Base-by-base conservation (phyloP, 1,140 invertebrate genomes). In the Pantala flavescens region DNA sequence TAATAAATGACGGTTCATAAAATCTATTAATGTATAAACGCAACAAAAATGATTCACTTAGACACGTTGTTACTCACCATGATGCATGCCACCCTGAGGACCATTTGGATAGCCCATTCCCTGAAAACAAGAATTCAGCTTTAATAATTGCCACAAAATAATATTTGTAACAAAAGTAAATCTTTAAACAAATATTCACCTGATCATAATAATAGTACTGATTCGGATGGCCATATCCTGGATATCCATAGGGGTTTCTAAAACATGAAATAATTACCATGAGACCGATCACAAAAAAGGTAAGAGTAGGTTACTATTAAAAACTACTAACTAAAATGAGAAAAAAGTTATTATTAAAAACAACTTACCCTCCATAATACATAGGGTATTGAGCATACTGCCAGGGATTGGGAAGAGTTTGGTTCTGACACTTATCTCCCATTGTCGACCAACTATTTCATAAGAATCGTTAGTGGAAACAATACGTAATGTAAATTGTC, bases 351-450 rank as follows among this genome's bases (percentile, higher is more conserved):
- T 7, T 19, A 19, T 7, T 63, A 63, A 7, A 16, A n/a, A 73
- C 55, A 24, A 73, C 75, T 72, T 73, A 75, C 75, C n/a, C 72
- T 5, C 43, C 42, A 55, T 75, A 75, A 43, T 75, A 75, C 23
- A 75, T 73, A 23, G 71, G 55, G 23, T 75, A 75, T 28, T 43
- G 75, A 14, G 75, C 55, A 71, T 73, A 75, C 28, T 75, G 75
- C 75, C 75, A 75, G 1, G 75, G 75, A 36, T 71, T 75, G 23
- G 75, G 49, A 24, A 75, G 75, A 19, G 49, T 63, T 12, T 73
- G 75, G 55, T 75, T 75, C 24, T 73, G 75, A 73, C 75, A 75
- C 21, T 75, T 75, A 43, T 75, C 75, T 42, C 75, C 75, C 75
- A 75, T 75, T 43, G 49, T 63, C 16, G 49, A 63, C 49, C 49